Conservation (phyloP, 2,113 vertebrate species). For the Sarotherodon lohbergeri region DNA sequence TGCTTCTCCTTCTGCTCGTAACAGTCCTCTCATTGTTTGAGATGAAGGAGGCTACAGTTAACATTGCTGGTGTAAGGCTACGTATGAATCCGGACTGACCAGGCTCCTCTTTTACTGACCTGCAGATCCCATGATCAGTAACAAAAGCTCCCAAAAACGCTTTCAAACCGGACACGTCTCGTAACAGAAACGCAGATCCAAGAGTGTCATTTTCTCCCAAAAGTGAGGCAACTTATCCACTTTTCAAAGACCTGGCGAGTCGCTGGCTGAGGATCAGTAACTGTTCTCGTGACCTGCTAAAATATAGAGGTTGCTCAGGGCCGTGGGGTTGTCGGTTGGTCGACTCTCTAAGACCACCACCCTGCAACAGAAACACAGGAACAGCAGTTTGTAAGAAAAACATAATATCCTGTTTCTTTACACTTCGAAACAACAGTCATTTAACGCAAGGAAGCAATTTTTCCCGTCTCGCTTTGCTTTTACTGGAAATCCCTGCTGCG, state of each 20-base stretch:
- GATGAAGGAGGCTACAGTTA: not conserved
- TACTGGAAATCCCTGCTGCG: not conserved
- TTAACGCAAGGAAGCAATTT: not conserved
- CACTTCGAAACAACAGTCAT: not conserved
- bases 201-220: not conserved
- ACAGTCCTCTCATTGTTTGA: not conserved
- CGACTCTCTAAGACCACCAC: conserved; percentile 96
- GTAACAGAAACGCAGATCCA: not conserved
- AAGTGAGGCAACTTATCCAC: not conserved
- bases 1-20: not conserved
- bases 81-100: not conserved
- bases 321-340: conserved; percentile 90
- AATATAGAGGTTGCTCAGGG: conserved; percentile 98
- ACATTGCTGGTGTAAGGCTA: conserved; percentile 36
- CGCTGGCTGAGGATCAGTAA: conserved; percentile 76
- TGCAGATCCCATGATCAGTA: not conserved
- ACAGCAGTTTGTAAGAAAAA: not conserved
- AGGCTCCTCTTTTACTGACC: conserved; percentile 1
- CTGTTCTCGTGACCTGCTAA: conserved; percentile 98
- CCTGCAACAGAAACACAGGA: conserved; percentile 63
- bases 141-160: not conserved
- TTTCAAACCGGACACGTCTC: not conserved
- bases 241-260: not conserved
- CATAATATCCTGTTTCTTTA: not conserved
- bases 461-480: not conserved